Evolutionary conservation across 2,888 invertebrate species (phyloP), one percentile per base, ranked within the genome.

Genomic region (Ypsolopha sequella): DNA sequence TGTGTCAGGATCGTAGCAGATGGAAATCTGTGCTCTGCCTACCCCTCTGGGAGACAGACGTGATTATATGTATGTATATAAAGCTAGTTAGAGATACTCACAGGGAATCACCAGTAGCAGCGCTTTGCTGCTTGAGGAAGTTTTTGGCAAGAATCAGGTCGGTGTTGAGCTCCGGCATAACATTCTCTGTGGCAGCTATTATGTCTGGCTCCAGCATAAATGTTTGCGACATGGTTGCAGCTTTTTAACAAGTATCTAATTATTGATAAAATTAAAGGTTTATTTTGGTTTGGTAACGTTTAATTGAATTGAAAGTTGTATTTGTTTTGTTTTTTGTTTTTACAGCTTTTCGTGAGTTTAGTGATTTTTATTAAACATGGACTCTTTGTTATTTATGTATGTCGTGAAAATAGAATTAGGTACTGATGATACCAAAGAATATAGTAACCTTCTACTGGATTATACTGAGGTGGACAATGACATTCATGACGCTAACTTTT

Each of bases 101-200:
- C 90, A 91, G 61, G 50, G 88, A 88, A 58, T 91, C 90, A 7
- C 91, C 91, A 8, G 90, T 89, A 10, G 88, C 85, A 0, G 88
- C 79, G 57, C 89, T 89, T 60, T 88, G 88, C 58, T 87, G 88
- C 64, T 91, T 90, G 24, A 91, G 72, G 63, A 89, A 91, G 58
- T 88, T 87, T 68, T 91, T 91, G 0, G 91, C 91, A 36, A 87
- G 69, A 38, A 88, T 70, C 61, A 90, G 73, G 60, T 91, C 91
- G 43, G 75, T 80, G 56, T 89, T 88, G 34, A 87, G 72, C 55
- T 87, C 85, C 14, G 89, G 89, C 72, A 85, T 62, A 57, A 80
- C 70, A 76, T 85, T 86, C 70, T 84, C 80, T 6, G 76, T 58
- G 1, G 81, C 79, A 8, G 84, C 84, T 66, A 86, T 84, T 48